A percentile compares a stretch with the other conserved stretches of the same genome.
Evolutionary conservation across 1,140 invertebrate species (phyloP).

Genomic region (Zeugodacus cucurbitae): DNA sequence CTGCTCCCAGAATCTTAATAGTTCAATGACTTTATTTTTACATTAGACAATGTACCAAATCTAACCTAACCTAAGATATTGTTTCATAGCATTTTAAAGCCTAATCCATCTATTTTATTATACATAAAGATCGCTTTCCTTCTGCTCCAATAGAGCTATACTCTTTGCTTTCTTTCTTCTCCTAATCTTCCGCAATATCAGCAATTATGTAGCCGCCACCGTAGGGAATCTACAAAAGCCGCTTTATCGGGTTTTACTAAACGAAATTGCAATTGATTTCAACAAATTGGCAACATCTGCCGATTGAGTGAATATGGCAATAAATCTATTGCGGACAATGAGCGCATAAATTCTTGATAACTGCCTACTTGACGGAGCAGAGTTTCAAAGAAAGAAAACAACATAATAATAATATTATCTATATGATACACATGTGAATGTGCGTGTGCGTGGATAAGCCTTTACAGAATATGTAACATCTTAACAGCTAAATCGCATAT

Average conservation of each 20-base stretch:
- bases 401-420: too few relatives aligned
- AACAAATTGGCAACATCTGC: slow-evolving; percentile 18
- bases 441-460: not conserved
- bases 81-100: too few relatives aligned
- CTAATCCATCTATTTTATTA: not conserved
- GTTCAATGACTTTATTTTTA: too few relatives aligned
- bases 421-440: too few relatives aligned
- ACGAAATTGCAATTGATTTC: slow-evolving; percentile 21
- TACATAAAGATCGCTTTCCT: not conserved
- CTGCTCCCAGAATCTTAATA: too few relatives aligned
- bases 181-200: not conserved
- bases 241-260: not conserved
- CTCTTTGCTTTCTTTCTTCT: not conserved
- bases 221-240: not conserved
- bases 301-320: not conserved
- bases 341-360: not conserved
- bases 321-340: not conserved
- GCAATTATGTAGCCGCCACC: not conserved
- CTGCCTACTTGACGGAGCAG: not conserved
- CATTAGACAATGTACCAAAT: too few relatives aligned
- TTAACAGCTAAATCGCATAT: slow-evolving; percentile 19
- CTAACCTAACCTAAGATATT: too few relatives aligned
- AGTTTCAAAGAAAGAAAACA: not conserved
- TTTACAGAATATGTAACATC: slow-evolving; percentile 11
- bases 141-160: not conserved